A percentile compares a stretch with the other conserved stretches of the same genome.
Conservation (phyloP, 2,888 invertebrate species). For the Salpingus planirostris region DNA sequence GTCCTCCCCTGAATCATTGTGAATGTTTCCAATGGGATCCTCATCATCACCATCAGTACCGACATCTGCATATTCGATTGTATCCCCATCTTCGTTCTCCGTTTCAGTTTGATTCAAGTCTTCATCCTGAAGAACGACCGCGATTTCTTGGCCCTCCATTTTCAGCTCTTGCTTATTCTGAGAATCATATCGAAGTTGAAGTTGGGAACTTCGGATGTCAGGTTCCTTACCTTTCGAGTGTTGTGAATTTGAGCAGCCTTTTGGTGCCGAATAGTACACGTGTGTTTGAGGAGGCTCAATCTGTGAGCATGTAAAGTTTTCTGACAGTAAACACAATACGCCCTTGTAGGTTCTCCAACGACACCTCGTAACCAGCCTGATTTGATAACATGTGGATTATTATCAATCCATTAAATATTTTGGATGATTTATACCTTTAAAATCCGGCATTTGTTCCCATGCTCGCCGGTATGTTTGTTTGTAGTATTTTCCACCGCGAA, state of each 20-base stretch:
- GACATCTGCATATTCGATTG: conserved; percentile 17
- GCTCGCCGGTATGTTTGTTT: conserved; percentile 50
- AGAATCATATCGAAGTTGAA: conserved; percentile 4
- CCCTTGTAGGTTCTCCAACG: conserved; percentile 46
- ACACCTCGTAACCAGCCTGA: conserved; percentile 50
- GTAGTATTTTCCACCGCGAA: conserved; percentile 39
- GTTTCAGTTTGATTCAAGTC: conserved; percentile 13
- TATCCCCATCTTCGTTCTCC: conserved; percentile 15
- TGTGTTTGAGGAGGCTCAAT: conserved; percentile 50
- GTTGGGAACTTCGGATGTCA: too few relatives aligned
- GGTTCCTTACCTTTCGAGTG: conserved; percentile 26
- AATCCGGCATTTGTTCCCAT: conserved; percentile 52
- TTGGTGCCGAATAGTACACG: conserved; percentile 51
- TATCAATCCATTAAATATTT: conserved; percentile 4
- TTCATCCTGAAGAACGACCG: conserved; percentile 11
- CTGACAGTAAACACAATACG: conserved; percentile 49
- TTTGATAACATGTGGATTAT: conserved; percentile 14
- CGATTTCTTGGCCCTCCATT: conserved; percentile 12
- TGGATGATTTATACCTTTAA: conserved; percentile 42
- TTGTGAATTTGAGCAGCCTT: conserved; percentile 40
- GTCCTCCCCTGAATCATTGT: conserved; percentile 25
- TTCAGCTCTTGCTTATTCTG: conserved; percentile 14
- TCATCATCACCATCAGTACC: conserved; percentile 18
- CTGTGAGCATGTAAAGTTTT: conserved; percentile 52
- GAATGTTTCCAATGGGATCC: conserved; percentile 14